phyloP scores from a whole-genome alignment of 1,140 invertebrate genomes.

The Caerostris extrusa region DNA sequence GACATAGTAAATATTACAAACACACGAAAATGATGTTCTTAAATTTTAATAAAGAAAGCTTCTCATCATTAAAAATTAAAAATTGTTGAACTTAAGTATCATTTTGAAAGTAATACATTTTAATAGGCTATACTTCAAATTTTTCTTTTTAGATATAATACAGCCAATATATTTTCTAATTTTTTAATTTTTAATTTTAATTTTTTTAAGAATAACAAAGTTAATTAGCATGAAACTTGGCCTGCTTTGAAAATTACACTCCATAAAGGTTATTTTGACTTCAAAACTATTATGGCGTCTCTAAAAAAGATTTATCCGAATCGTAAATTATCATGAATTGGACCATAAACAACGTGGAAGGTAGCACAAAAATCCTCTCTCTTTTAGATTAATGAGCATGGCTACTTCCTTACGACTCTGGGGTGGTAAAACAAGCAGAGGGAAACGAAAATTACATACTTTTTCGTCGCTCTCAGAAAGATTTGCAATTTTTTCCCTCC shows the following conservation, averaged over 20 bases:
- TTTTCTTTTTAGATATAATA: no score
- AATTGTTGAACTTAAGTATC: no score
- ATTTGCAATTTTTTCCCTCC: not conserved
- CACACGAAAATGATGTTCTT: no score
- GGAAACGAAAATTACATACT: constrained; percentile 1
- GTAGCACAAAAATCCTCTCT: not conserved
- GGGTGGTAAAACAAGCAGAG: not conserved
- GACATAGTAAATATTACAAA: no score
- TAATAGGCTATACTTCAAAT: no score
- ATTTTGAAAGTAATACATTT: no score
- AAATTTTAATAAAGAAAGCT: no score
- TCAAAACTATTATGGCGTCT: not conserved
- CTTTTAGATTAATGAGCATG: constrained; percentile 14
- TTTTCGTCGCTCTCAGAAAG: not conserved
- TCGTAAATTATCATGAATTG: not conserved
- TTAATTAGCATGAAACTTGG: no score
- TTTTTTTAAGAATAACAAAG: no score
- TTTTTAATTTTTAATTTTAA: no score
- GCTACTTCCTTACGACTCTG: not conserved
- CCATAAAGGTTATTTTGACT: not conserved
- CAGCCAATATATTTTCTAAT: no score
- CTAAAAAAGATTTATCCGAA: not conserved
- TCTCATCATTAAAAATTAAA: no score
- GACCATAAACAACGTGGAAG: not conserved
- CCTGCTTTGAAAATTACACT: not conserved